A percentile compares a stretch with the other conserved stretches of the same genome.
Evolutionary conservation across 2,113 vertebrate genomes (phyloP).

Genomic region (Cyprinodon tularosa): DNA sequence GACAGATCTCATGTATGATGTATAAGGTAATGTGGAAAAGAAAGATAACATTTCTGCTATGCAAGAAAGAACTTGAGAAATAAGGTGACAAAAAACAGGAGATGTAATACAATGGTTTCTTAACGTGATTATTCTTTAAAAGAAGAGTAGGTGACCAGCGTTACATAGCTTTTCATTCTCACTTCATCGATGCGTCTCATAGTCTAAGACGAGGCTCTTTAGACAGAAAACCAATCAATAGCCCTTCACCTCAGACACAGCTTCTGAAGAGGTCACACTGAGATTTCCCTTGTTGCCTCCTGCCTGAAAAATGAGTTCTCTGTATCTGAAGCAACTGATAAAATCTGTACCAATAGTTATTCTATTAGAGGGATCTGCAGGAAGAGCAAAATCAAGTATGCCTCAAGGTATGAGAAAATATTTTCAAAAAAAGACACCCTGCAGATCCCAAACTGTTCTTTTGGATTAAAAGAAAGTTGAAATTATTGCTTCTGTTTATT

Average conservation of each 20-base stretch:
- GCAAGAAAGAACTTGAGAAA: conserved; percentile 17
- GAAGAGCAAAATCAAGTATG: background rate
- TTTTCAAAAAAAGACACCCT: background rate
- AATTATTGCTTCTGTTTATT: background rate
- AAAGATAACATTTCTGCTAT: background rate
- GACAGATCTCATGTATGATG: background rate
- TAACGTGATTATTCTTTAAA: conserved; percentile 23
- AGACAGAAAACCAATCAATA: conserved; percentile 67
- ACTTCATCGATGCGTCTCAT: conserved; percentile 36
- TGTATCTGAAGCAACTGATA: conserved; percentile 25
- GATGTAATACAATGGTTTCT: conserved; percentile 5
- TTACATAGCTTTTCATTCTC: conserved; percentile 50
- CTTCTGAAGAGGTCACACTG: conserved; percentile 36
- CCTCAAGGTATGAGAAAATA: no score
- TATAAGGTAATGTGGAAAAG: background rate
- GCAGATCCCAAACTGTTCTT: no score
- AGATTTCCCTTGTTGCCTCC: conserved; percentile 34
- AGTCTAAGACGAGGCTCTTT: conserved; percentile 46
- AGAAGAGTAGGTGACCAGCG: conserved; percentile 29
- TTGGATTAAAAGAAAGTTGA: background rate
- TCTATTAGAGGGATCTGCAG: conserved; percentile 5
- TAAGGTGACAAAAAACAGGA: background rate
- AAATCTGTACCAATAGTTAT: conserved; percentile 22
- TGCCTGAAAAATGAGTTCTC: conserved; percentile 30
- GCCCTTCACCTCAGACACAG: conserved; percentile 44